Conservation (phyloP, 1,140 invertebrate genomes). For the Onthophagus taurus region DNA sequence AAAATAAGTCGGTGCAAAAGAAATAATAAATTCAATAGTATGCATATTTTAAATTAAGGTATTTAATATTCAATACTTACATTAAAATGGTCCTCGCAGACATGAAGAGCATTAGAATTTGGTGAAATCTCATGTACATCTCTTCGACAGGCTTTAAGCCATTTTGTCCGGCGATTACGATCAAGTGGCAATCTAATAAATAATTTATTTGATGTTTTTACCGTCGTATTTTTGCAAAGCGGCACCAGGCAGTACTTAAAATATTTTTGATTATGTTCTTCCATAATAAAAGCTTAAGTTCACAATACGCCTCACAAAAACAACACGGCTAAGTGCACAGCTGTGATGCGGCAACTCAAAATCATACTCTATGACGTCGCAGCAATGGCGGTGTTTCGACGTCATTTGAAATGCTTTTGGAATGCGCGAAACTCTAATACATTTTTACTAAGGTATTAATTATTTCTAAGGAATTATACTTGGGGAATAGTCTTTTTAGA, state of each 20-base stretch:
- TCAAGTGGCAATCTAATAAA: neutral
- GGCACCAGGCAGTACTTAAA: too few relatives aligned
- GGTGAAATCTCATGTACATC: neutral
- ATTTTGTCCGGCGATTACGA: neutral
- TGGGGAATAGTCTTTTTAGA: neutral
- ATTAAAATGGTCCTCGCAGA: slow-evolving; percentile 1
- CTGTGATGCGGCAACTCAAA: neutral
- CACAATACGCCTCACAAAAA: neutral
- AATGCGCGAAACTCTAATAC: neutral
- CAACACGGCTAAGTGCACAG: neutral
- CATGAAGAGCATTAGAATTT: slow-evolving; percentile 1
- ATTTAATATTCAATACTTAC: neutral
- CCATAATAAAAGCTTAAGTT: neutral
- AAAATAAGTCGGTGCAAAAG: too few relatives aligned
- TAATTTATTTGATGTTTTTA: too few relatives aligned
- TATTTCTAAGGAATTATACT: neutral
- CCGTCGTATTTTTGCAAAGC: slow-evolving; percentile 1
- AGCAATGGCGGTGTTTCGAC: neutral
- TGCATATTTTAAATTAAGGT: neutral
- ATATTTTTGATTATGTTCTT: neutral
- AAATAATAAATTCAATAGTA: neutral
- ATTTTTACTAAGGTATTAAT: neutral
- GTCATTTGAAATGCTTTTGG: neutral
- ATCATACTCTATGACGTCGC: neutral
- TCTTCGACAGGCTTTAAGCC: neutral